A percentile compares a stretch with the other conserved stretches of the same genome.
Conservation (phyloP, 2,888 invertebrate genomes). For the Choristoneura rosaceana region DNA sequence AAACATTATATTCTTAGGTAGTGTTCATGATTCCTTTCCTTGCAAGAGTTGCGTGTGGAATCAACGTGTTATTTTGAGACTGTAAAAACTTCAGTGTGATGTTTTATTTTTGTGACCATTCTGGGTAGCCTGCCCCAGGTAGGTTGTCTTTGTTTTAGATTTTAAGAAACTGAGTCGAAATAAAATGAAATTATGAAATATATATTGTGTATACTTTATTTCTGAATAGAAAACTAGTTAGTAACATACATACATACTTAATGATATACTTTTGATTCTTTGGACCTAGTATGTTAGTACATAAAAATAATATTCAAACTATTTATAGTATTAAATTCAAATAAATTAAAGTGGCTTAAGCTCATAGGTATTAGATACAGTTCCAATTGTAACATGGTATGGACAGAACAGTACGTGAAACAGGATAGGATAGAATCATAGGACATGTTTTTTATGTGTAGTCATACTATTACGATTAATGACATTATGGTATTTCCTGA, state of each 20-base stretch:
- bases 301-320: background rate
- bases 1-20: background rate
- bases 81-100: conserved; percentile 26
- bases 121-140: conserved; percentile 25
- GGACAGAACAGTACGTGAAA: too few relatives aligned
- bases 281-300: background rate
- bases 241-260: background rate
- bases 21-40: conserved; percentile 2
- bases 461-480: too few relatives aligned
- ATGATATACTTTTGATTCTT: background rate
- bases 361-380: too few relatives aligned
- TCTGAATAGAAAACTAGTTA: conserved; percentile 35
- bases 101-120: conserved; percentile 35
- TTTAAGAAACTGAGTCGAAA: conserved; percentile 73
- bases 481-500: too few relatives aligned
- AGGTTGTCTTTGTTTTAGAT: conserved; percentile 71
- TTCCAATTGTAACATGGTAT: too few relatives aligned
- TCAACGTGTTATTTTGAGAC: conserved; percentile 13
- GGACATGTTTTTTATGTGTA: too few relatives aligned
- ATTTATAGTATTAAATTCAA: background rate
- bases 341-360: too few relatives aligned
- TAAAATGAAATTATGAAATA: conserved; percentile 77
- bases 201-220: conserved; percentile 69
- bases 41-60: conserved; percentile 3
- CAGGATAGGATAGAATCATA: too few relatives aligned